Base-by-base conservation (phyloP, 2,113 vertebrate genomes). In the Mirounga angustirostris region DNA sequence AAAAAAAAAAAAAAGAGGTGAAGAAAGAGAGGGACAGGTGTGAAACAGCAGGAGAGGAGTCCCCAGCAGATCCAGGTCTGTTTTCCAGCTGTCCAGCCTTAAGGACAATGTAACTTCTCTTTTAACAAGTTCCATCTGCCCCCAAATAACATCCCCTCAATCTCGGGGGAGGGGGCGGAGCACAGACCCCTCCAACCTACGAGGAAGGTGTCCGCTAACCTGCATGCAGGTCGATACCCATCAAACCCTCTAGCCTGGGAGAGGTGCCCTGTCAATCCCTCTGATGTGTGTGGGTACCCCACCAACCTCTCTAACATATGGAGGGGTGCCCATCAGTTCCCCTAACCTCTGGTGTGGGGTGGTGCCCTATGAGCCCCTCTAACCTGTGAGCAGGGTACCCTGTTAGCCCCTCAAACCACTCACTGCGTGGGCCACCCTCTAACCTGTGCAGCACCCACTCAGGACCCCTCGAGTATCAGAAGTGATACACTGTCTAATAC, bases 1-100 rank as follows among this genome's bases (percentile, higher is more conserved):
- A 46, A 46, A 46, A 46, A 46, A 46, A 46, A 46, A 46, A 22
- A 56, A 46, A 19, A 91, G 28, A 50, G 58, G 28, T 73, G 9
- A 18, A 36, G 61, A 71, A 21, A 6, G 9, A 7, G 24, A 65
- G 33, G 3, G 65, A 16, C 0, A 0, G 36, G 12, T 5, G 12
- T 12, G 18, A 19, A 36, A 85, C 30, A 78, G 56, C 0, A 28
- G 63, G 30, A 65, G 7, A 10, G 16, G 1, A 73, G 52, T 65
- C 7, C 40, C 28, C 6, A 40, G 33, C 12, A 26, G 26, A 11
- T 10, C 76, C 8, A 0, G 84, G 43, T 28, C 65, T 24, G 16
- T 2, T 18, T 54, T 12, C 6, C 28, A 91, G 67, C 59, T n/a
- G 13, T 10, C 71, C 61, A 61, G 1, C 7, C 40, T 56, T 3